A percentile compares a stretch with the other conserved stretches of the same genome.
Conservation (phyloP, 2,888 invertebrate species). For the Agonopterix subpropinquella region DNA sequence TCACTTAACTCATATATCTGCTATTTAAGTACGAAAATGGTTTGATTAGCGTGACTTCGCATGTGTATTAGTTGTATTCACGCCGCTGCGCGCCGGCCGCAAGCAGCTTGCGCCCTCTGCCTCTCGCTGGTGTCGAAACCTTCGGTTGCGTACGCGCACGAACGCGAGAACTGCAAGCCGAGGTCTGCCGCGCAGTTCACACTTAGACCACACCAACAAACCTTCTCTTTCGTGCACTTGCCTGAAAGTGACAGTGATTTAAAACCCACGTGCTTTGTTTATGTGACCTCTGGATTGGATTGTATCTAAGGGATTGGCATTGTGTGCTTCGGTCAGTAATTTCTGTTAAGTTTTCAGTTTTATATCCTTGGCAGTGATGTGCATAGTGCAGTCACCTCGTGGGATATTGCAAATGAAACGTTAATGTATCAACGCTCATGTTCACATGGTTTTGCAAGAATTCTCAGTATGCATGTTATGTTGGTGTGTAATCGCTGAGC, state of each 20-base stretch:
- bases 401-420: too few relatives aligned
- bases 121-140: conserved; percentile 57
- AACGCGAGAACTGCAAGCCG: conserved; percentile 32
- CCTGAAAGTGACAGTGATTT: conserved; percentile 62
- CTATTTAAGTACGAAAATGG: too few relatives aligned
- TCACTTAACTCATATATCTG: too few relatives aligned
- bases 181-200: conserved; percentile 32
- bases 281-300: conserved; percentile 25
- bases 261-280: conserved; percentile 31
- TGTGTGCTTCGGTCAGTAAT: conserved; percentile 28
- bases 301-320: conserved; percentile 10
- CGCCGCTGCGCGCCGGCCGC: too few relatives aligned
- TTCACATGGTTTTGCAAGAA: too few relatives aligned
- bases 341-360: background rate
- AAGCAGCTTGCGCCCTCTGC: conserved; percentile 7
- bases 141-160: conserved; percentile 52
- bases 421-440: too few relatives aligned
- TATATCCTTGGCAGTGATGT: too few relatives aligned
- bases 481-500: too few relatives aligned
- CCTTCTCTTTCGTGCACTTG: conserved; percentile 28
- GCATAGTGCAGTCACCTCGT: too few relatives aligned
- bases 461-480: too few relatives aligned
- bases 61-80: too few relatives aligned
- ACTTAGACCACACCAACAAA: conserved; percentile 43
- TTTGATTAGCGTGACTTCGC: too few relatives aligned